Evolutionary conservation across 2,888 invertebrate genomes (phyloP).

Genomic region (Parasteatoda lunata): DNA sequence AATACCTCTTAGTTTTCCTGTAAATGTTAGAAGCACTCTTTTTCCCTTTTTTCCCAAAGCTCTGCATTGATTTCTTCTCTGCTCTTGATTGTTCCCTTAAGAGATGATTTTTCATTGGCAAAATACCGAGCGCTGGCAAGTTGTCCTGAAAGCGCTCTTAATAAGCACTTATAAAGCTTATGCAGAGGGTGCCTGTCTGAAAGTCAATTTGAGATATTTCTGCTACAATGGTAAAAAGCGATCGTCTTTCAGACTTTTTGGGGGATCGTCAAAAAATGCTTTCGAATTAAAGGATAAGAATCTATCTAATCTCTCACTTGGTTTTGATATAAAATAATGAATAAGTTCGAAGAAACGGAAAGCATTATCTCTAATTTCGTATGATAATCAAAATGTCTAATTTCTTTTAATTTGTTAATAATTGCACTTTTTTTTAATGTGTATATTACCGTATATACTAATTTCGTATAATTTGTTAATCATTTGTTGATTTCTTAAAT

Average conservation of each 20-base stretch:
- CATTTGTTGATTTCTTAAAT: too few relatives aligned
- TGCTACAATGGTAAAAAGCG: conserved; percentile 5
- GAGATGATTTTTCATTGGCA: conserved; percentile 52
- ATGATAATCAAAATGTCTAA: too few relatives aligned
- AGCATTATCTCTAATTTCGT: neutral
- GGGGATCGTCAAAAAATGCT: conserved; percentile 39
- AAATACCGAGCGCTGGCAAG: conserved; percentile 4
- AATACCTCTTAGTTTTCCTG: conserved; percentile 58
- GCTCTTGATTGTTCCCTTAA: conserved; percentile 50
- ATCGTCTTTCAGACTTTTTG: neutral
- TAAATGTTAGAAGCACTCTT: conserved; percentile 18
- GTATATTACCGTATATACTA: too few relatives aligned
- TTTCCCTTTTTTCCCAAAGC: neutral
- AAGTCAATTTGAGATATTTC: conserved; percentile 56
- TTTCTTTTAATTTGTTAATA: too few relatives aligned
- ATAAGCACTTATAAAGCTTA: conserved; percentile 59
- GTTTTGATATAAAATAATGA: neutral
- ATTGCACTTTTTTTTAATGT: too few relatives aligned
- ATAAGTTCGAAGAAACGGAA: neutral
- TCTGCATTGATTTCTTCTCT: conserved; percentile 38
- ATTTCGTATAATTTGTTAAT: too few relatives aligned
- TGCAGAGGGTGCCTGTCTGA: conserved; percentile 45
- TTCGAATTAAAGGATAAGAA: neutral
- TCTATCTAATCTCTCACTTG: neutral
- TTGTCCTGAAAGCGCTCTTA: conserved; percentile 40